Percentiles rank a stretch among this genome's conserved stretches.
phyloP scores from a whole-genome alignment of 2,797 vertebrate genomes.

The Ctenosaura bakeri region DNA sequence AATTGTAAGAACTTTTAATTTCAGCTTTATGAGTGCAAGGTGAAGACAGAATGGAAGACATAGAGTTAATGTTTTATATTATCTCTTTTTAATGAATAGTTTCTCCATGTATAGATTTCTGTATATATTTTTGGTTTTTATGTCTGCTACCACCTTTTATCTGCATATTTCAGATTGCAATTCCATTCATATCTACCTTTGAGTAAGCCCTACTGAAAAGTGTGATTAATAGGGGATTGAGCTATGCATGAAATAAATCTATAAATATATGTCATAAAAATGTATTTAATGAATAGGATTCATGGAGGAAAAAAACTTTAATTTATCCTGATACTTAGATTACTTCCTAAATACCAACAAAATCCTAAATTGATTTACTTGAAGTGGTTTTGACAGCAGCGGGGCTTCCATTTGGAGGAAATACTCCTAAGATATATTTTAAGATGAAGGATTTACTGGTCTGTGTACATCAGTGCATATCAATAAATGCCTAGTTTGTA shows the following conservation, averaged over 20 bases:
- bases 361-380: not conserved
- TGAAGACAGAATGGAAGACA: not conserved
- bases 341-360: not conserved
- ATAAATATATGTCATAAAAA: no score
- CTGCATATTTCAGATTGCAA: not conserved
- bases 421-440: not conserved
- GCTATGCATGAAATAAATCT: not conserved
- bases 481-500: rapidly evolving
- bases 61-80: not conserved
- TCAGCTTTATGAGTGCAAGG: not conserved
- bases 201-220: not conserved
- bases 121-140: not conserved
- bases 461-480: not conserved
- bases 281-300: not conserved
- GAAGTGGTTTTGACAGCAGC: not conserved
- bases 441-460: not conserved
- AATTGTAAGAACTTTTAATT: not conserved
- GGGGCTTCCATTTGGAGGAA: not conserved
- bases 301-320: not conserved
- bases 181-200: not conserved
- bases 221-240: not conserved
- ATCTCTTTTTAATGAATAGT: not conserved
- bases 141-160: not conserved
- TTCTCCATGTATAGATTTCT: not conserved
- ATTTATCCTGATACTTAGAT: not conserved